Conservation (phyloP, 2,797 vertebrate genomes). For the Pipistrellus pygmaeus region DNA sequence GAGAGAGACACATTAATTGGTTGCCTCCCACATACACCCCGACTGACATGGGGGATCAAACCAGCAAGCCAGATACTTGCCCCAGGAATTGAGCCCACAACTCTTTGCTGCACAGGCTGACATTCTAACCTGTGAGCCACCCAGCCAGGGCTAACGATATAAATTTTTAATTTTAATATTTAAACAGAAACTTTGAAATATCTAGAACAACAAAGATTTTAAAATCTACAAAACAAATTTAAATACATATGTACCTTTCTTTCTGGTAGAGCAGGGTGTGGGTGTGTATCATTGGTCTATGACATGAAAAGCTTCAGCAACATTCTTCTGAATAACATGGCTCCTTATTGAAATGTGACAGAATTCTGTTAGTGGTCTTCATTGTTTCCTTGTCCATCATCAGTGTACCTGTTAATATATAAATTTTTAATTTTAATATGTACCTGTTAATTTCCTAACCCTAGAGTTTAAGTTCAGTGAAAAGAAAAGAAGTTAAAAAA, state of each 20-base stretch:
- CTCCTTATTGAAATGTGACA: background rate
- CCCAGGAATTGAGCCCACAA: too few relatives aligned
- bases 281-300: background rate
- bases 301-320: background rate
- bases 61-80: too few relatives aligned
- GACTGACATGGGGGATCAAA: too few relatives aligned
- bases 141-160: background rate
- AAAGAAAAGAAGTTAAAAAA: slow-evolving; percentile 1
- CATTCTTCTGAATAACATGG: background rate
- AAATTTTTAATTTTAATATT: background rate
- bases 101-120: too few relatives aligned
- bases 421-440: too few relatives aligned
- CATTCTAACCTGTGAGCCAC: too few relatives aligned
- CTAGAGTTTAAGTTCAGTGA: slow-evolving; percentile 31
- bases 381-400: background rate
- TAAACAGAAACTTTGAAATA: slow-evolving; percentile 26
- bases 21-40: too few relatives aligned
- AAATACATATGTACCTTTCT: background rate
- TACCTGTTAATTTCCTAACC: background rate
- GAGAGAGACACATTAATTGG: too few relatives aligned
- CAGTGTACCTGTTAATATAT: background rate
- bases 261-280: background rate
- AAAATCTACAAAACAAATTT: slow-evolving; percentile 6
- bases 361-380: background rate
- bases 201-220: slow-evolving; percentile 12